Percentiles rank a stretch among this genome's conserved stretches.
Conservation (phyloP, 2,113 vertebrate genomes). For the Arizona elegans region DNA sequence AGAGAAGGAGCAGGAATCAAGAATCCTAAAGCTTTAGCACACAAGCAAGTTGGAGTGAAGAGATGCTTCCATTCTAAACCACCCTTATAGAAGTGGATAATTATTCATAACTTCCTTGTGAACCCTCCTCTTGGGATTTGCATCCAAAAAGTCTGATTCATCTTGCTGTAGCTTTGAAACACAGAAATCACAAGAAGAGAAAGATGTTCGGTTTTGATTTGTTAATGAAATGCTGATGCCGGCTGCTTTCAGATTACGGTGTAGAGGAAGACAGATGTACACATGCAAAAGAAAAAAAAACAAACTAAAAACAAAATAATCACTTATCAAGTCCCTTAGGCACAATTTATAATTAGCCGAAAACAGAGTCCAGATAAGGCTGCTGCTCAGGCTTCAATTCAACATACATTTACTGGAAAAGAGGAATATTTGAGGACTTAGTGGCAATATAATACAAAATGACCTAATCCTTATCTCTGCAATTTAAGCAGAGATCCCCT, state of each 20-base stretch:
- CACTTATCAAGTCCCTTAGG: neutral
- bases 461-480: too few relatives aligned
- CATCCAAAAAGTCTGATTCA: neutral
- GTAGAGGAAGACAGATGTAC: neutral
- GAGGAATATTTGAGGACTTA: neutral
- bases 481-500: neutral
- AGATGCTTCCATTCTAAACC: neutral
- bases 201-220: neutral
- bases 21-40: neutral
- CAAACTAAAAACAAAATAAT: neutral
- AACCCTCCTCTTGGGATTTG: neutral
- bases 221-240: neutral
- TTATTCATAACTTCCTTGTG: neutral
- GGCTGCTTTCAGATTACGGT: neutral
- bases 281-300: neutral
- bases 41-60: neutral
- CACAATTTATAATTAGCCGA: neutral
- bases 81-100: neutral
- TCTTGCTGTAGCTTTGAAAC: neutral
- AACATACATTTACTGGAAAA: neutral
- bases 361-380: neutral
- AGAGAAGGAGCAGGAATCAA: neutral
- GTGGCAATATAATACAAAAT: neutral
- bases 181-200: neutral
- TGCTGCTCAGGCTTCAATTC: neutral